Conservation (phyloP, 92 coral and sea anemone species). For the Phymanthus crucifer region DNA sequence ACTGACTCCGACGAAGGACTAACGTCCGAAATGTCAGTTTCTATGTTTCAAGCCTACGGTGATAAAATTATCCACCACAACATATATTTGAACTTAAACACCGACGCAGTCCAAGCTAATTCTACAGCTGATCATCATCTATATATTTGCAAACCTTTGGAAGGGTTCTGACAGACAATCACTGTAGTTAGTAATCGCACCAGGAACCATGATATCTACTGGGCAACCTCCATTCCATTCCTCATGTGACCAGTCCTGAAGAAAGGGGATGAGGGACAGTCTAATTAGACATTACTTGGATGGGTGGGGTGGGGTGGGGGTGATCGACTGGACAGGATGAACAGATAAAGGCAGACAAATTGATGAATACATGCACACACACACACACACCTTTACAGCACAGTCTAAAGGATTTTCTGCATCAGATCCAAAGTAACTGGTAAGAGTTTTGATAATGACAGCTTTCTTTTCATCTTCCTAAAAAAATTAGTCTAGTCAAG, state of each 20-base stretch:
- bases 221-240: slow-evolving; percentile 98
- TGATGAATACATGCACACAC: not conserved
- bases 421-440: slow-evolving; percentile 76
- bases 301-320: too few relatives aligned
- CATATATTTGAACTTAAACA: too few relatives aligned
- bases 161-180: slow-evolving; percentile 82
- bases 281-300: too few relatives aligned
- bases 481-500: too few relatives aligned
- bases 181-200: slow-evolving; percentile 88
- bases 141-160: slow-evolving; percentile 46
- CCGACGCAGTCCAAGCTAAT: not conserved
- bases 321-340: too few relatives aligned
- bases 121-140: not conserved
- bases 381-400: slow-evolving; percentile 63
- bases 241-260: slow-evolving; percentile 90
- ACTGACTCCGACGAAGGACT: too few relatives aligned
- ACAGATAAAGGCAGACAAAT: not conserved
- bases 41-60: too few relatives aligned
- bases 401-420: slow-evolving; percentile 86
- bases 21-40: too few relatives aligned
- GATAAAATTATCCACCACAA: too few relatives aligned
- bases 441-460: slow-evolving; percentile 61
- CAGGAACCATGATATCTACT: slow-evolving; percentile 90
- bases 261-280: too few relatives aligned
- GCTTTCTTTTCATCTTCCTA: slow-evolving; percentile 78